Conservation (phyloP, 1,140 invertebrate species). For the Bursaphelenchus mucronatus region DNA sequence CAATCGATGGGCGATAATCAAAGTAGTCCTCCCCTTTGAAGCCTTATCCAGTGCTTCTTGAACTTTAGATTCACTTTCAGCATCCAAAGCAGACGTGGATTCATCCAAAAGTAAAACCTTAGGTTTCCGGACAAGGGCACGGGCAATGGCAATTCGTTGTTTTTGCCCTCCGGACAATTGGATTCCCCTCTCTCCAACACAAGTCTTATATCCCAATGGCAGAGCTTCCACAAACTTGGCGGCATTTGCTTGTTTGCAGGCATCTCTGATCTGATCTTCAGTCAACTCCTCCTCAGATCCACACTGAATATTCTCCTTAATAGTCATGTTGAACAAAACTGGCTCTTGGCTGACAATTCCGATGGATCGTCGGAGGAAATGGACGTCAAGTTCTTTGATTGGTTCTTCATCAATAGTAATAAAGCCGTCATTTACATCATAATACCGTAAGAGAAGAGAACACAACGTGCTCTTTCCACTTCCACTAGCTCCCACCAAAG, state of each 20-base stretch:
- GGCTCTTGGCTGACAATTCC: constrained; percentile 75
- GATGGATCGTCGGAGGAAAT: constrained; percentile 67
- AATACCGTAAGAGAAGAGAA: constrained; percentile 62
- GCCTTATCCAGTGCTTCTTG: constrained; percentile 57
- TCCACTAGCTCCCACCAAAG: constrained; percentile 70
- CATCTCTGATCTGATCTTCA: constrained; percentile 61
- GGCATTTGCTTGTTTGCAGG: constrained; percentile 58
- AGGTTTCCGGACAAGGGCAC: constrained; percentile 62
- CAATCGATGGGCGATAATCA: constrained; percentile 71
- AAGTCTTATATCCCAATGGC: constrained; percentile 47
- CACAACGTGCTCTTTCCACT: constrained; percentile 63
- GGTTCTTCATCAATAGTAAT: constrained; percentile 32
- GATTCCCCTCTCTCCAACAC: constrained; percentile 67
- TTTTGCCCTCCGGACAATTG: constrained; percentile 65
- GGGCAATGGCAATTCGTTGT: constrained; percentile 64
- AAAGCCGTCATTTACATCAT: constrained; percentile 57
- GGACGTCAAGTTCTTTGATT: constrained; percentile 32
- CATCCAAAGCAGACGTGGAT: constrained; percentile 62
- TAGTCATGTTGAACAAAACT: constrained; percentile 72
- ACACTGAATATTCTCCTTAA: constrained; percentile 72
- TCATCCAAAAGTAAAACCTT: constrained; percentile 65
- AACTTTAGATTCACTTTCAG: constrained; percentile 61
- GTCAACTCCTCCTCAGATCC: constrained; percentile 62
- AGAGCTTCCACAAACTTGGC: constrained; percentile 40
- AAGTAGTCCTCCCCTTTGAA: constrained; percentile 67